A percentile compares a stretch with the other conserved stretches of the same genome.
Evolutionary conservation across 2,888 invertebrate species (phyloP).

Genomic region (Mimachlamys varia): DNA sequence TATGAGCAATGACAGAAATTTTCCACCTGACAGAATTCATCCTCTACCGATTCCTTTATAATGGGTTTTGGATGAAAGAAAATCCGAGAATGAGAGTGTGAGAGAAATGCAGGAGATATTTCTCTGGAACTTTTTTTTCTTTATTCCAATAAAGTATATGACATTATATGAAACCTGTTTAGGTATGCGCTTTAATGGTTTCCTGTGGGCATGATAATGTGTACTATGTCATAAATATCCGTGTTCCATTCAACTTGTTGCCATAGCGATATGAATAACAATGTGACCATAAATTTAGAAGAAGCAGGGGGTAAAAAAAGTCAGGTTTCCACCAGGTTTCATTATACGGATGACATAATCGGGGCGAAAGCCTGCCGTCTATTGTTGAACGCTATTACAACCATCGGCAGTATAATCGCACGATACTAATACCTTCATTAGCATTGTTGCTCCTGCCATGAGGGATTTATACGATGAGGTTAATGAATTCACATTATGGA

Average conservation of each 20-base stretch:
- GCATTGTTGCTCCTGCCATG: not conserved
- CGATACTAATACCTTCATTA: not conserved
- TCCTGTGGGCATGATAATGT: not conserved
- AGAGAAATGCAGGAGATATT: not conserved
- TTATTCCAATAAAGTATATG: not conserved
- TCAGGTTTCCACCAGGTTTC: not conserved
- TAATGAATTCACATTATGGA: not conserved
- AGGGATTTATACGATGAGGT: not conserved
- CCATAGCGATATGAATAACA: slow-evolving; percentile 11
- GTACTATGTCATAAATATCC: not conserved
- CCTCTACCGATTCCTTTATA: not conserved
- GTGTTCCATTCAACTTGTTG: not conserved
- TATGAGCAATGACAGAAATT: slow-evolving; percentile 10
- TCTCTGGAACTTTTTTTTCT: not conserved
- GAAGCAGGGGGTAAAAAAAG: not conserved
- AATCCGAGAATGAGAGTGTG: not conserved
- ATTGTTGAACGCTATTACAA: not conserved
- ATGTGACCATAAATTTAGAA: not conserved
- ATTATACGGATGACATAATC: slow-evolving; percentile 10
- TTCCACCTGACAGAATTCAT: not conserved
- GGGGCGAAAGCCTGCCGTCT: not conserved
- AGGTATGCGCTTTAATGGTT: not conserved
- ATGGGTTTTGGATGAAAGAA: slow-evolving; percentile 9
- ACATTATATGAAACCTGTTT: not conserved
- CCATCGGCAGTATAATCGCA: not conserved